phyloP scores from a whole-genome alignment of 2,888 invertebrate species.

The Nephrotoma guestfalica region DNA sequence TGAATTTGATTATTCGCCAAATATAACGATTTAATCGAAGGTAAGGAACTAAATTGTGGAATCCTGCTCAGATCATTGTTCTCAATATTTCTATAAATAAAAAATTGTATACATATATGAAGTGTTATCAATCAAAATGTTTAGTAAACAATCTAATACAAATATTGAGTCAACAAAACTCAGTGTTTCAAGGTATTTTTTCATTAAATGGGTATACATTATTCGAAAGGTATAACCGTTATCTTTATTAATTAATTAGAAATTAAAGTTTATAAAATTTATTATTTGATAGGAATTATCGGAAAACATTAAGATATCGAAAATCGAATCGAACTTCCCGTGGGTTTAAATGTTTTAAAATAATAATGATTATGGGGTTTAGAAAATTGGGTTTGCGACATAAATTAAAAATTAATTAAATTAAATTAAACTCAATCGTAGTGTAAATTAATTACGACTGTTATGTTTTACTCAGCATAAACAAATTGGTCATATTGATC shows the following conservation, averaged over 20 bases:
- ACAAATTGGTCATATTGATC: too few species aligned
- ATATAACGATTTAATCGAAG: constrained; percentile 39
- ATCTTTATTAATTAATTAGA: not conserved
- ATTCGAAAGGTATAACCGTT: not conserved
- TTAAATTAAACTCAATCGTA: too few species aligned
- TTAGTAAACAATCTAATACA: not conserved
- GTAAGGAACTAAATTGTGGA: not conserved
- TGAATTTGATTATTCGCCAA: constrained; percentile 46
- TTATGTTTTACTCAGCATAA: too few species aligned
- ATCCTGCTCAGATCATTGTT: not conserved
- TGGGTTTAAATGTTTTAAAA: not conserved
- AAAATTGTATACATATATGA: not conserved
- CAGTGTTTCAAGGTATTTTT: not conserved
- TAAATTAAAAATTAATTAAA: too few species aligned
- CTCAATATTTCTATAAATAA: constrained; percentile 15
- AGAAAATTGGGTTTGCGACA: too few species aligned
- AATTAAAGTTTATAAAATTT: not conserved
- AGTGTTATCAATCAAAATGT: not conserved
- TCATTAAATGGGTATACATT: not conserved
- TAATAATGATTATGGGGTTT: too few species aligned
- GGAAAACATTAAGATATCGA: not conserved
- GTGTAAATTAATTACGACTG: too few species aligned
- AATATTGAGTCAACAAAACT: not conserved
- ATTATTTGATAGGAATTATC: not conserved
- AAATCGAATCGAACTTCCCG: not conserved